Evolutionary conservation across 2,113 vertebrate genomes (phyloP), one percentile per base, ranked within the genome.

Genomic region (Poeciliopsis occidentalis): DNA sequence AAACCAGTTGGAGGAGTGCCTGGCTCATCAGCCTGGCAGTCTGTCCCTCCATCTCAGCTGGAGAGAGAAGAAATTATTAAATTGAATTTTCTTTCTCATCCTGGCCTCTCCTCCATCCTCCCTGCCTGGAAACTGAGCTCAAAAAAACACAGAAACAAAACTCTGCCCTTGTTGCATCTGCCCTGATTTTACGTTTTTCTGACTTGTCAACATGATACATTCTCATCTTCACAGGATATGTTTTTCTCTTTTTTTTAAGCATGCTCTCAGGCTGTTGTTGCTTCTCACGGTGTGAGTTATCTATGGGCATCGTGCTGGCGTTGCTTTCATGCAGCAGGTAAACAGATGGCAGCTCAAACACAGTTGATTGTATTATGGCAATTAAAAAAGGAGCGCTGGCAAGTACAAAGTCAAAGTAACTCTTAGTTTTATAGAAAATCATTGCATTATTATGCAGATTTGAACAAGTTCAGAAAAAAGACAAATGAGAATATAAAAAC

Each of bases 291-390:
- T 63, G 30, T 69, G n/a, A 29, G 47, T 71, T 78, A 51, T 57
- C 34, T 73, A 92, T 95, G 90, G 94, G 94, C 93, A 94, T 85
- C 30, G 93, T 93, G 94, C 84, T 29, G 15, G 93, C 93, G 44
- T 17, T 47, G 44, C 19, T 17, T 47, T 47, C 13, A 47, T 47
- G 4, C 44, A 47, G 44, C 44, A 47, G 92, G 91, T 96, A 96
- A 96, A 96, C 96, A 96, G 95, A 94, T 95, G 86, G 87, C 90
- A 87, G 91, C 93, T 94, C 95, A 96, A 95, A 94, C 94, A 95
- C 92, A 94, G 90, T 87, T 94, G 95, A 92, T 94, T 96, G 94
- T 91, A 95, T 96, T 95, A 94, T 92, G 87, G 91, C 94, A 96
- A 95, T 93, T 94, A 93, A 93, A 92, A 92, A 90, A 74, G 89